Conservation (phyloP, 1,140 invertebrate species). For the Oryctes rhinoceros region DNA sequence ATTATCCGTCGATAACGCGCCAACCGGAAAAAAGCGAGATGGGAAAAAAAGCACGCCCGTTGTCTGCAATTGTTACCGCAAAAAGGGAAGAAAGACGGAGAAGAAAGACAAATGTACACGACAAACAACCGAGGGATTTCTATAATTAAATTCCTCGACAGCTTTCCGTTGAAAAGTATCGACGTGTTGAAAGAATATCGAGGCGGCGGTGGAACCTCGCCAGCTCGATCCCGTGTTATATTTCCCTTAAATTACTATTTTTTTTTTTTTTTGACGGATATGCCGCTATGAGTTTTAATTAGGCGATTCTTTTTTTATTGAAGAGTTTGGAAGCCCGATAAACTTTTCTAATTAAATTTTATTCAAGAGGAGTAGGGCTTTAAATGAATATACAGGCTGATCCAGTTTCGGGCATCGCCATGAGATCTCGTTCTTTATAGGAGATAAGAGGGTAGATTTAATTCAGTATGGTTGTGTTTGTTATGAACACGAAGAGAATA, state of each 20-base stretch:
- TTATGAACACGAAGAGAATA: too few relatives aligned
- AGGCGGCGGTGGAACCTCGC: neutral
- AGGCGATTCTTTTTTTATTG: neutral
- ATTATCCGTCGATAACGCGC: constrained; percentile 20
- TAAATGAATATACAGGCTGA: too few relatives aligned
- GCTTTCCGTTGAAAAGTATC: constrained; percentile 11
- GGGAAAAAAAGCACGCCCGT: neutral
- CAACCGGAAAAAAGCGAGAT: neutral
- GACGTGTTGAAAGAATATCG: constrained; percentile 7
- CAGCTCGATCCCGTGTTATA: neutral
- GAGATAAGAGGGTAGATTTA: too few relatives aligned
- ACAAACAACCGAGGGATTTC: neutral
- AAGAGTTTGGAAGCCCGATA: neutral
- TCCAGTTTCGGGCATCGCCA: too few relatives aligned
- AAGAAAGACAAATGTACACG: neutral
- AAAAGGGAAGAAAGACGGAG: neutral
- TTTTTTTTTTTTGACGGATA: neutral
- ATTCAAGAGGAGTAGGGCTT: too few relatives aligned
- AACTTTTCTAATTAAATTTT: neutral
- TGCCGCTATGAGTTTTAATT: neutral
- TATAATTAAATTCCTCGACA: constrained; percentile 19
- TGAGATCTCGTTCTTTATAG: too few relatives aligned
- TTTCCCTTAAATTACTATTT: neutral
- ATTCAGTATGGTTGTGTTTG: too few relatives aligned
- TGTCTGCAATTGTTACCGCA: neutral